Percentiles rank a stretch among this genome's conserved stretches.
These are phyloP conservation scores for Pelvicachromis taeniatus DNA, from an alignment of 2,113 vertebrate species.

Conservation along the genomic window DNA sequence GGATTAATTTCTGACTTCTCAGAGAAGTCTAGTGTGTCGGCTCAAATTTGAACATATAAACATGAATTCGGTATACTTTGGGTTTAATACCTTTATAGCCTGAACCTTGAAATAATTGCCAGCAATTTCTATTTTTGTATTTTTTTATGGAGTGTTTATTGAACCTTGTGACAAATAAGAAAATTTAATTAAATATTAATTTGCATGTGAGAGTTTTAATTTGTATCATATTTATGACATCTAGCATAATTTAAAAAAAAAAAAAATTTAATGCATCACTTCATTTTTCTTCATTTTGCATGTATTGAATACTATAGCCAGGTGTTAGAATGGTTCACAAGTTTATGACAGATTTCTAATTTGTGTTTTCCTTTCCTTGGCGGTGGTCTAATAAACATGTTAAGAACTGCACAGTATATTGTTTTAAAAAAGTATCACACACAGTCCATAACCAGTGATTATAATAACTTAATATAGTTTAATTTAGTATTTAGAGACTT, in stretches of 20 bases:
- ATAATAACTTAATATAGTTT: neutral
- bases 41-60: neutral
- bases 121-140: neutral
- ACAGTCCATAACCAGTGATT: neutral
- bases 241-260: too few relatives aligned
- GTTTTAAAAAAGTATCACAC: neutral
- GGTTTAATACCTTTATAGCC: neutral
- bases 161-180: neutral
- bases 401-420: neutral
- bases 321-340: neutral
- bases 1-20: neutral
- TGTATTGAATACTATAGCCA: neutral
- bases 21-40: neutral
- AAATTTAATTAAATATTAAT: neutral
- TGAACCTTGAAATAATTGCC: neutral
- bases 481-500: neutral
- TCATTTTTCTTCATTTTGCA: too few relatives aligned
- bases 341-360: neutral
- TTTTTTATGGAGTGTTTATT: neutral
- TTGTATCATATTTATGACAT: neutral
- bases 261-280: too few relatives aligned
- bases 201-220: neutral
- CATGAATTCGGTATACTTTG: neutral
- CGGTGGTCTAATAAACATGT: neutral
- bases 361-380: fast-evolving